These are phyloP conservation scores for Strigops habroptila DNA, from an alignment of 2,113 vertebrate genomes.

Conservation along the genomic window DNA sequence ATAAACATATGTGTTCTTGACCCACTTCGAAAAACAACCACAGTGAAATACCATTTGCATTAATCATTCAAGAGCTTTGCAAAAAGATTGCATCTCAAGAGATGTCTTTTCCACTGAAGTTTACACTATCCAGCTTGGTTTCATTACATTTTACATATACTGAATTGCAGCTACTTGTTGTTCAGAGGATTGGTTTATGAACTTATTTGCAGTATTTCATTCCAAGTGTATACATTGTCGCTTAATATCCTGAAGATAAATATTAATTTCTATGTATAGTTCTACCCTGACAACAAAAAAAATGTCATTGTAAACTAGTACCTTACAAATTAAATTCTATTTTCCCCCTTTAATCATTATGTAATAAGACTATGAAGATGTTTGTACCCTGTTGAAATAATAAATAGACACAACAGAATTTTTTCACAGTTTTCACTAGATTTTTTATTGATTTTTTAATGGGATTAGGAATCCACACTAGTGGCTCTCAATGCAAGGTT, in stretches of 20 bases:
- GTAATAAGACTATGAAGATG: not conserved
- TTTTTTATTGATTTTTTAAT: not conserved
- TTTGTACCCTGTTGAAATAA: not conserved
- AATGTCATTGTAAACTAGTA: not conserved
- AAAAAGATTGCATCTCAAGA: constrained; percentile 24
- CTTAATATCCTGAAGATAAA: constrained; percentile 5
- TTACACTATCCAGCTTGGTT: not conserved
- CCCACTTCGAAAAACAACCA: constrained; percentile 50
- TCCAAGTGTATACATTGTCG: not conserved
- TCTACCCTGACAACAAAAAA: not conserved
- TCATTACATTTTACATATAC: not conserved
- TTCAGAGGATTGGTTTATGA: not conserved
- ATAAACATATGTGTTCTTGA: constrained; percentile 64
- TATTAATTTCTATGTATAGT: constrained; percentile 2
- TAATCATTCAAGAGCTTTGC: constrained; percentile 53
- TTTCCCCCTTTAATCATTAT: constrained; percentile 7
- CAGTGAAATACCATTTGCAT: constrained; percentile 47
- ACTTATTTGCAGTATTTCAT: not conserved
- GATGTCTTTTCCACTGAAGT: constrained; percentile 35
- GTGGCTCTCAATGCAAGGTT: not conserved
- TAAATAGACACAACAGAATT: not conserved
- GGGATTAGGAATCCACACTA: not conserved
- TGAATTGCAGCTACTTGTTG: not conserved
- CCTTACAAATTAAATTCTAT: not conserved
- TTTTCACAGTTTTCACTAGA: not conserved